phyloP scores from a whole-genome alignment of 1,140 invertebrate genomes.

The Hetaerina americana region DNA sequence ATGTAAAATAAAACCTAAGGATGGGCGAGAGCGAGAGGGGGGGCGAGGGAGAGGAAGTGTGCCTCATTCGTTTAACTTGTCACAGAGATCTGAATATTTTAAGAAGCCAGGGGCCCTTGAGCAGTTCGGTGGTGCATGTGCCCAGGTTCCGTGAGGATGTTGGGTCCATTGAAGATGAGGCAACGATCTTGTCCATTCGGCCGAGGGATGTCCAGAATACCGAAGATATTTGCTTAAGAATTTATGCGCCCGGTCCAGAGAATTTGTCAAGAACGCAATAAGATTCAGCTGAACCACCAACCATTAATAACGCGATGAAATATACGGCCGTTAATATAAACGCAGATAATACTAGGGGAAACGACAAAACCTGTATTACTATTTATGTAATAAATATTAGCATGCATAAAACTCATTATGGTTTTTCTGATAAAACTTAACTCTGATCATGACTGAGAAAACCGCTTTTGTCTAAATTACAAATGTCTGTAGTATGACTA shows the following conservation, averaged over 20 bases:
- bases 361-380: no score
- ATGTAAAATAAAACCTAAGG: no score
- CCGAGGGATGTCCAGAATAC: not conserved
- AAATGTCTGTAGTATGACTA: no score
- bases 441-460: no score
- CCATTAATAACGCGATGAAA: not conserved
- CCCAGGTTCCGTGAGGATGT: no score
- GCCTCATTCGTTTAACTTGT: not conserved
- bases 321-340: not conserved
- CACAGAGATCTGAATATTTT: not conserved
- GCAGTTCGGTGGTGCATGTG: not conserved
- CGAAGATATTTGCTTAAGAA: not conserved
- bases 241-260: not conserved
- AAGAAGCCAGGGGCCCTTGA: not conserved
- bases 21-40: no score
- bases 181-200: not conserved
- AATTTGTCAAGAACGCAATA: not conserved
- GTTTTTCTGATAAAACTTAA: no score
- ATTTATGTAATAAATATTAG: no score
- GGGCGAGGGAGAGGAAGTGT: not conserved
- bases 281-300: not conserved
- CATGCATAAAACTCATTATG: no score
- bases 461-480: no score
- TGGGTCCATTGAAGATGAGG: no score
- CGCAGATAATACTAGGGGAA: no score